phyloP scores from a whole-genome alignment of 1,140 invertebrate genomes.

The Trissolcus basalis region DNA sequence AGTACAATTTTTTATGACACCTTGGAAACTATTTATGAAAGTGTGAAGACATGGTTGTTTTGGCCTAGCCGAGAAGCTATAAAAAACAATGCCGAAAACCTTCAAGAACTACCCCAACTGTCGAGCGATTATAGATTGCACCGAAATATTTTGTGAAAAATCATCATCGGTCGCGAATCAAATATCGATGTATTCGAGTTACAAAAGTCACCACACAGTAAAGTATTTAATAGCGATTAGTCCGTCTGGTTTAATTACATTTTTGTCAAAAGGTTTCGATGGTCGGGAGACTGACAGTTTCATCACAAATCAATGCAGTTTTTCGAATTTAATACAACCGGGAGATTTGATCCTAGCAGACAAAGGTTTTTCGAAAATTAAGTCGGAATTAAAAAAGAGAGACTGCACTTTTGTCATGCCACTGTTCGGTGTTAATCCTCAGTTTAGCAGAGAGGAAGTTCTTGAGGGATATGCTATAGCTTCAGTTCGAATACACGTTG shows the following conservation, averaged over 20 bases:
- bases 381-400: conserved; percentile 4
- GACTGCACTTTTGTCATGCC: conserved; percentile 18
- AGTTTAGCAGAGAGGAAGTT: conserved; percentile 26
- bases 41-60: conserved; percentile 20
- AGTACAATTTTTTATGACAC: conserved; percentile 14
- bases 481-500: too few species aligned
- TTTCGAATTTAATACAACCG: conserved; percentile 17
- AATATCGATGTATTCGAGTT: conserved; percentile 40
- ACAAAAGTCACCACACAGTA: conserved; percentile 43
- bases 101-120: conserved; percentile 27
- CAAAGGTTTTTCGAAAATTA: conserved; percentile 7
- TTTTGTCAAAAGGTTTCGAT: conserved; percentile 60
- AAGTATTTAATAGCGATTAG: conserved; percentile 64
- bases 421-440: conserved; percentile 12
- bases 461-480: conserved; percentile 9
- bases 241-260: conserved; percentile 62
- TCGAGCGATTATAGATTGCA: conserved; percentile 26
- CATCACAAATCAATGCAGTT: conserved; percentile 58
- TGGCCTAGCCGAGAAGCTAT: conserved; percentile 26
- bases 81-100: conserved; percentile 7
- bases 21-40: conserved; percentile 9
- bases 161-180: not conserved
- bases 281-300: conserved; percentile 59
- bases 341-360: conserved; percentile 15
- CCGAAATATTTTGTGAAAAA: conserved; percentile 21